A percentile compares a stretch with the other conserved stretches of the same genome.
These are phyloP conservation scores for Phlogophora meticulosa DNA, from an alignment of 2,888 invertebrate species.

Conservation along the genomic window DNA sequence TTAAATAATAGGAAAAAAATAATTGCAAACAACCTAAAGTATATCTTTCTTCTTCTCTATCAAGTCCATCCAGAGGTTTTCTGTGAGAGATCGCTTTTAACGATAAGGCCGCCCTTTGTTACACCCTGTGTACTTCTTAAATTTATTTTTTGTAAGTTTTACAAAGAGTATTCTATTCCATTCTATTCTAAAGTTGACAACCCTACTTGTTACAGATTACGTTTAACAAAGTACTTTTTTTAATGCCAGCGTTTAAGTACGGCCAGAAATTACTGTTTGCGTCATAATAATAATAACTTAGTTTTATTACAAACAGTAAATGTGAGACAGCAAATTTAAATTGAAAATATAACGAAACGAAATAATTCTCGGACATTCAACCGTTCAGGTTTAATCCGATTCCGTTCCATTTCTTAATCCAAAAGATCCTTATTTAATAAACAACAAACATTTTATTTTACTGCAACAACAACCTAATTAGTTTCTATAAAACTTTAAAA, in stretches of 20 bases:
- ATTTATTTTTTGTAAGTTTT: no score
- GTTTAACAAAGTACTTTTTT: no score
- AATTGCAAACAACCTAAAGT: no score
- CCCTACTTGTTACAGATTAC: no score
- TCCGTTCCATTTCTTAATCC: conserved; percentile 28
- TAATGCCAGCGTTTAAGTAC: neutral
- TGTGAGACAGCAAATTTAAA: conserved; percentile 26
- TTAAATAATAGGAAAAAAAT: no score
- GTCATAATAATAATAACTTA: conserved; percentile 13
- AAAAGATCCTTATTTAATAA: conserved; percentile 49
- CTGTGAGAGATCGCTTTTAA: no score
- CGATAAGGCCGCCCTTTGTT: no score
- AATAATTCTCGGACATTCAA: conserved; percentile 10
- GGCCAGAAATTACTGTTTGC: conserved; percentile 25
- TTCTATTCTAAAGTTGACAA: no score
- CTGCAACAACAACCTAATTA: conserved; percentile 70
- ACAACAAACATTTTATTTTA: conserved; percentile 58
- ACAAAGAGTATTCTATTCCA: no score
- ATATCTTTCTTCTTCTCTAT: no score
- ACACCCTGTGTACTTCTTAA: no score
- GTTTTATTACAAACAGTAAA: conserved; percentile 28
- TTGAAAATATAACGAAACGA: conserved; percentile 23
- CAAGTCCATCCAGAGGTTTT: no score
- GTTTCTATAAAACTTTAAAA: conserved; percentile 70
- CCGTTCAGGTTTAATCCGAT: conserved; percentile 19